Evolutionary conservation across 2,797 vertebrate genomes (phyloP).

Genomic region (Ciconia nigra): DNA sequence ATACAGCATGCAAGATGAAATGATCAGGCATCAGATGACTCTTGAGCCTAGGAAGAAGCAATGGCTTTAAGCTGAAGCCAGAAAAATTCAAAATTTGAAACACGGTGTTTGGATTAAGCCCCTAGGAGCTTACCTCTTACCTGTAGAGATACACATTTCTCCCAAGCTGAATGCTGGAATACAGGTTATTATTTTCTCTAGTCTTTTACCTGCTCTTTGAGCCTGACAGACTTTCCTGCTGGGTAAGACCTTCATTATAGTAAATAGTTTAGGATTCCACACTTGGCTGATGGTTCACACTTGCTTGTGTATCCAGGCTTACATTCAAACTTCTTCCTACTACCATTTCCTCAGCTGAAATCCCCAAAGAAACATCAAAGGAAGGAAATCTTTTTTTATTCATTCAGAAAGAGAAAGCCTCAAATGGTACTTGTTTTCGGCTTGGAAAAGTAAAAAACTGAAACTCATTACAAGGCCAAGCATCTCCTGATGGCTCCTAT

Average conservation of each 20-base stretch:
- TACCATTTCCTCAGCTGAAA: neutral
- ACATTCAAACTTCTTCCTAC: neutral
- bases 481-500: neutral
- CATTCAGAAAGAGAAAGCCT: neutral
- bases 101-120: neutral
- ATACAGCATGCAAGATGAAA: neutral
- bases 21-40: neutral
- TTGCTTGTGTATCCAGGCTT: neutral
- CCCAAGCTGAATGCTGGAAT: neutral
- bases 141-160: neutral
- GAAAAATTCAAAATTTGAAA: neutral
- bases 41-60: neutral
- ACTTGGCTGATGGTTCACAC: neutral
- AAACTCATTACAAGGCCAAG: neutral
- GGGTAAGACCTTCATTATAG: neutral
- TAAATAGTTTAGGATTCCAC: neutral
- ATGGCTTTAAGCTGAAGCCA: neutral
- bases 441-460: neutral
- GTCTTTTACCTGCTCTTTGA: neutral
- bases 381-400: neutral
- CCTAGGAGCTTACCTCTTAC: neutral
- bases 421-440: neutral
- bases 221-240: neutral
- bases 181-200: neutral
- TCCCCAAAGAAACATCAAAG: neutral